phyloP scores from a whole-genome alignment of 53 echinoderm and acorn worm species.

The Echinarachnius parma region DNA sequence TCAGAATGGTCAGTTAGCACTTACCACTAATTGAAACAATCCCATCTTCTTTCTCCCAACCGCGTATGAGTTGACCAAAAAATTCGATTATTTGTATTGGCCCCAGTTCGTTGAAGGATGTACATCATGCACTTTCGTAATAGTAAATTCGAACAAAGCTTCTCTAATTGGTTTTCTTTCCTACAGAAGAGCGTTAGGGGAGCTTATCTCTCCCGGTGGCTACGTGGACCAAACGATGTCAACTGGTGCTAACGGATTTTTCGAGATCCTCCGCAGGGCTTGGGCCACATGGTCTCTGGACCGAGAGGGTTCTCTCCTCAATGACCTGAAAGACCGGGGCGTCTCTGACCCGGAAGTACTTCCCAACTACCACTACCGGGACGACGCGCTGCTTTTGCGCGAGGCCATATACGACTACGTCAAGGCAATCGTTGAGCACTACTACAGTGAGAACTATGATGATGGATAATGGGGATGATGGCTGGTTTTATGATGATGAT shows the following conservation, averaged over 20 bases:
- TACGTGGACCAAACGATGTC: conserved; percentile 69
- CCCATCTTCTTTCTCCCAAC: too few relatives aligned
- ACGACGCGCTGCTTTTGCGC: conserved; percentile 72
- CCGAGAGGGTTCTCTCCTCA: conserved; percentile 63
- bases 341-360: conserved; percentile 62
- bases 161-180: too few relatives aligned
- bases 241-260: conserved; percentile 62
- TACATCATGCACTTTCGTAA: too few relatives aligned
- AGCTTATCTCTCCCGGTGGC: conserved; percentile 52
- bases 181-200: conserved; percentile 11
- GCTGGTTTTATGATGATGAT: not conserved
- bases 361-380: conserved; percentile 81
- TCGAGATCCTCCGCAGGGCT: conserved; percentile 43
- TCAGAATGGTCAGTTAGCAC: too few relatives aligned
- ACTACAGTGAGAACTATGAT: conserved; percentile 11
- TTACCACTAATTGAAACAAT: too few relatives aligned
- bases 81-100: too few relatives aligned
- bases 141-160: too few relatives aligned
- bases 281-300: conserved; percentile 60
- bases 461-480: not conserved
- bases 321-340: conserved; percentile 68
- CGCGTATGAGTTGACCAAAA: too few relatives aligned
- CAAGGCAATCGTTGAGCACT: not conserved
- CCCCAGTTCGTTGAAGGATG: too few relatives aligned
- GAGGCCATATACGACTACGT: conserved; percentile 39